Evolutionary conservation across 2,888 invertebrate genomes (phyloP), one percentile per base, ranked within the genome.

Genomic region (Ichneumoninae sp.): DNA sequence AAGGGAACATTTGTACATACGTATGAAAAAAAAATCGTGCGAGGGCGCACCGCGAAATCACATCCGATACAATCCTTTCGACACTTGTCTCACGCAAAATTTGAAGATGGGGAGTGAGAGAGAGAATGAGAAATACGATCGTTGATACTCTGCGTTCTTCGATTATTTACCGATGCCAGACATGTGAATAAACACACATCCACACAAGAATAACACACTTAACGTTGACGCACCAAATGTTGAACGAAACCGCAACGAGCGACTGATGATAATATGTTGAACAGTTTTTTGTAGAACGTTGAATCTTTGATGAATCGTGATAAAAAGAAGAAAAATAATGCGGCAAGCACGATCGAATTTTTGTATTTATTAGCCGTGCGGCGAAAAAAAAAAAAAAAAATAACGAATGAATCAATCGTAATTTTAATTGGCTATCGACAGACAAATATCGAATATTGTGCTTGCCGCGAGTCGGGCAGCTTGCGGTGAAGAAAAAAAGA

Each of bases 1-100:
- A 57, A 77, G 83, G 82, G 81, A 81, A 85, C 85, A 85, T 79
- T 69, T 85, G 82, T 85, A 85, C 30, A 83, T 79, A 57, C 54
- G 75, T 85, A 81, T 80, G 57, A 26, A 47, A 47, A 44, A 44
- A 63, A 83, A 74, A 74, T 33, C 69, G 77, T 63, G 69, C 40
- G 40, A 47, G 69, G 7, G 30, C 57, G 54, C 78, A 75, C 65
- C 66, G 19, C 36, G 4, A 76, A 76, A 63, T 4, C 40, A 69
- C 13, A 57, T 44, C 47, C 47, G 19, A 69, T 60, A 40, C 65
- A 83, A 77, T 69, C 60, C 75, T 79, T 81, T 73, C 65, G 80
- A 57, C 82, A 84, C 85, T 83, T 83, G 83, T 87, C 85, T 85
- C 26, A 50, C 1, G 57, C 47, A 60, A 47, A 13, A 57, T 19